Evolutionary conservation across 2,113 vertebrate genomes (phyloP).

Genomic region (Natator depressus): DNA sequence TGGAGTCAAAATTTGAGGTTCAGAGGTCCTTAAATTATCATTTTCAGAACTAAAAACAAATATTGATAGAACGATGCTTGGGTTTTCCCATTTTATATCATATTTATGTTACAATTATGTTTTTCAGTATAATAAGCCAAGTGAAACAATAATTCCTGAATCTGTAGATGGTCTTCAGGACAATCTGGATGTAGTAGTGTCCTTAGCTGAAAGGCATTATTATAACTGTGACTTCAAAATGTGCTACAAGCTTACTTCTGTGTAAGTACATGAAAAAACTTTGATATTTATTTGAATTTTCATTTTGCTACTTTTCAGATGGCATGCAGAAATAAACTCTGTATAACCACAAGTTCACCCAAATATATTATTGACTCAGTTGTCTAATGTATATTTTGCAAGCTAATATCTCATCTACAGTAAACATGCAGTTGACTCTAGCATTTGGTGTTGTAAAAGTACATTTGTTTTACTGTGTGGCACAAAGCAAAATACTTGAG

Average conservation of each 20-base stretch:
- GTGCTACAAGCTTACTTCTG: slow-evolving; percentile 97
- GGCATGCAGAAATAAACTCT: not conserved
- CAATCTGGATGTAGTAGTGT: slow-evolving; percentile 97
- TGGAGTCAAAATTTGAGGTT: not conserved
- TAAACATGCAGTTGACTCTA: not conserved
- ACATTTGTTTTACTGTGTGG: not conserved
- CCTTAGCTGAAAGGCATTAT: slow-evolving; percentile 97
- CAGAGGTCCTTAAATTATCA: not conserved
- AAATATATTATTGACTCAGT: not conserved
- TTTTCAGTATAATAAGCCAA: slow-evolving; percentile 97
- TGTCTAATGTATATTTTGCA: not conserved
- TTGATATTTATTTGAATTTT: not conserved
- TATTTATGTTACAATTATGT: not conserved
- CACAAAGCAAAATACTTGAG: not conserved
- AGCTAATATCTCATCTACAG: not conserved
- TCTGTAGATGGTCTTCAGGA: slow-evolving; percentile 92
- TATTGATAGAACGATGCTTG: not conserved
- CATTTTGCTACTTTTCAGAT: not conserved
- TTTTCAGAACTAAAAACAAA: not conserved
- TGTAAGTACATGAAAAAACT: slow-evolving; percentile 81
- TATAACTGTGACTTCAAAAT: slow-evolving; percentile 99
- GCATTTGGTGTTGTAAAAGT: not conserved
- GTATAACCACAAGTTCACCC: not conserved
- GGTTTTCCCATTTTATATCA: not conserved
- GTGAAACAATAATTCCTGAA: slow-evolving; percentile 92